Evolutionary conservation across 2,888 invertebrate species (phyloP), one percentile per base, ranked within the genome.

Genomic region (Dromius quadrimaculatus): DNA sequence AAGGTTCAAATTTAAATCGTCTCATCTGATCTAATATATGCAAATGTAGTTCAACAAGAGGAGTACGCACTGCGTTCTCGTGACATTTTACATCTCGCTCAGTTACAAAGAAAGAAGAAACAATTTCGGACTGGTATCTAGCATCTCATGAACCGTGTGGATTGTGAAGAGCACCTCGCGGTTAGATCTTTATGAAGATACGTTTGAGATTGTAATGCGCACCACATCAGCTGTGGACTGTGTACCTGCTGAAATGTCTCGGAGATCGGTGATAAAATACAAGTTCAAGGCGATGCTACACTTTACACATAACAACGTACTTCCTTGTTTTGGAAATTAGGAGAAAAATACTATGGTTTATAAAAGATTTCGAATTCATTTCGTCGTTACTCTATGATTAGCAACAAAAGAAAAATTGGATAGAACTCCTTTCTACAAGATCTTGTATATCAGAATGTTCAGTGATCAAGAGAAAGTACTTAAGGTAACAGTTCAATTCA

Each of bases 161-260:
- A 11, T 6, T 15, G 41, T 15, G 17, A 15, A 11, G 50, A 54
- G 50, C 50, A 54, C 50, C 50, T 54, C 15, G 28, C 28, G 4
- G 36, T 15, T 8, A 54, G 50, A 54, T 54, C 13, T 28, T 5
- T 28, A 11, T 11, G 11, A 15, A 4, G 50, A 54, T 54, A 54
- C 50, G 50, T 54, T 54, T 54, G 50, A 54, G 50, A 54, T 54
- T 54, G 50, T 23, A 54, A 54, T 54, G 28, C 50, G 50, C 50
- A 47, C 47, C 47, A 47, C 15, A 23, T 28, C 50, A 23, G 28
- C 28, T 13, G 23, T 23, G 13, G 28, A 8, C 3, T 28, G 41
- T 41, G 50, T 54, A 54, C 50, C 50, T 54, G 50, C 28, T 54
- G 50, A 54, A 54, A 54, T 54, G 50, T 54, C 50, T 4, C 28